Base-by-base conservation (phyloP, 2,888 invertebrate genomes). In the Protophormia terraenovae region DNA sequence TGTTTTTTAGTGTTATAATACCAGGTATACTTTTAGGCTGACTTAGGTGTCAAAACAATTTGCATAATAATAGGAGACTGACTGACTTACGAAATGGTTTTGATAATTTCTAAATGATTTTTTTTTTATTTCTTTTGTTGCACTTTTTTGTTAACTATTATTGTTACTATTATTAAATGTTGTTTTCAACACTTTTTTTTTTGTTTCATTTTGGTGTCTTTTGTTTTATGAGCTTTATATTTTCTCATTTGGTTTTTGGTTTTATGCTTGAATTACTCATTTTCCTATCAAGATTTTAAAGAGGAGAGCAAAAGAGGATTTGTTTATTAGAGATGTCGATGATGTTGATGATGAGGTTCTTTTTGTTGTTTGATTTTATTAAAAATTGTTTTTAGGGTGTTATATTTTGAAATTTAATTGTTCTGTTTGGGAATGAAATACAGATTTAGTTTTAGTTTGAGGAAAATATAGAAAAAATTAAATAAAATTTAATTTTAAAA, bases 1-100 rank as follows among this genome's bases (percentile, higher is more conserved):
- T 35, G 45, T 66, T 24, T 32, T 14, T 29, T 32, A n/a, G 41
- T 19, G 71, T 50, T 14, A 50, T 27, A 27, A n/a, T n/a, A n/a
- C n/a, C n/a, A n/a, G n/a, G 71, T 27, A 55, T 66, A 64, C 55
- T 67, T 81, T 60, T 16, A 75, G 67, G 69, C 71, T 77, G 77
- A n/a, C 77, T 84, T 67, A 81, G 84, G 81, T 81, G 77, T 81
- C 72, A 84, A 84, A 77, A 73, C 50, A 67, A 81, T 84, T 84
- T 84, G 81, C 84, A 84, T 84, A 84, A 84, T 81, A 84, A 84
- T 84, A 73, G 72, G 67, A n/a, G 29, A 19, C 58, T 47, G n/a
- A n/a, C n/a, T n/a, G 38, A 55, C 84, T 66, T n/a, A 60, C n/a
- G 67, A 81, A 77, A 81, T 72, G 81, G 81, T 81, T 81, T 73